Conservation (phyloP, 2,888 invertebrate genomes). For the Watsonalla binaria region DNA sequence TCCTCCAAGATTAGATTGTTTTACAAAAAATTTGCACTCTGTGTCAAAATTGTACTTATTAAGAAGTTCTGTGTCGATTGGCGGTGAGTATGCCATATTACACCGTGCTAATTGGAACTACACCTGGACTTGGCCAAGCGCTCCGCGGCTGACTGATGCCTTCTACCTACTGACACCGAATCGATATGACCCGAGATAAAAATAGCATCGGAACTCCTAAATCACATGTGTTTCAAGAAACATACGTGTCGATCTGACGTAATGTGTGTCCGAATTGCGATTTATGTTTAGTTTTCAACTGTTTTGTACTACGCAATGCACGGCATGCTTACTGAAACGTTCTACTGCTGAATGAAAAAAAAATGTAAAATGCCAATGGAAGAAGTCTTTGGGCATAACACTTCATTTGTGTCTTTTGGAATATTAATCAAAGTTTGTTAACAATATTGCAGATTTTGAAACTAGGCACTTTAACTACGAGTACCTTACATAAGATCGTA, state of each 20-base stretch:
- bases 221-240: constrained; percentile 48
- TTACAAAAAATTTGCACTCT: constrained; percentile 73
- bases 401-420: too few relatives aligned
- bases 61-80: constrained; percentile 16
- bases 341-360: too few relatives aligned
- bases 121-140: constrained; percentile 29
- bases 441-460: too few relatives aligned
- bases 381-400: too few relatives aligned
- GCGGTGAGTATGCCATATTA: constrained; percentile 26
- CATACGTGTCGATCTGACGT: constrained; percentile 58
- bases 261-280: constrained; percentile 32
- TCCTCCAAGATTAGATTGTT: constrained; percentile 80
- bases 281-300: constrained; percentile 41
- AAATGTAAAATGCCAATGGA: too few relatives aligned
- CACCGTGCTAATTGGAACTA: constrained; percentile 17
- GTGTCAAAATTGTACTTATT: constrained; percentile 20
- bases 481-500: too few relatives aligned
- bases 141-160: constrained; percentile 49
- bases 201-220: constrained; percentile 66
- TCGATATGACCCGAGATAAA: constrained; percentile 61
- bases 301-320: constrained; percentile 1
- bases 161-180: constrained; percentile 32
- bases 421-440: too few relatives aligned
- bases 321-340: constrained; percentile 10
- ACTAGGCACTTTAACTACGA: too few relatives aligned